Evolutionary conservation across 30 jellyfish, hydroid and myxozoan species (phyloP).

Genomic region (Hydractinia symbiolongicarpus): DNA sequence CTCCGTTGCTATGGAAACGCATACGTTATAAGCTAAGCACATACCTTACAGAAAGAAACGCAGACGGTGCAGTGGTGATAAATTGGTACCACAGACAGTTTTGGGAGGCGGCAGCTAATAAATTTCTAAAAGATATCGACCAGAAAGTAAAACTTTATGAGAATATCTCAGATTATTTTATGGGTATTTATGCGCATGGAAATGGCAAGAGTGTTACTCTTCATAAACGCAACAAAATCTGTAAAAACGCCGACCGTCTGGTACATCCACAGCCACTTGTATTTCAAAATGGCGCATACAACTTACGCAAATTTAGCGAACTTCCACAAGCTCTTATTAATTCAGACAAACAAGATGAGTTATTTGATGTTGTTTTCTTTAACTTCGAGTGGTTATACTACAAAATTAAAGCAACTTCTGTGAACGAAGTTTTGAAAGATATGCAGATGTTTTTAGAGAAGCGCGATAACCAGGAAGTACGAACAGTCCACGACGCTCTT

Average conservation of each 20-base stretch:
- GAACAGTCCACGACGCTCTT: background rate
- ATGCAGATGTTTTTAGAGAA: background rate
- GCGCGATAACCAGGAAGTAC: background rate
- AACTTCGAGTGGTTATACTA: background rate
- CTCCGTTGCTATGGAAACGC: conserved; percentile 50
- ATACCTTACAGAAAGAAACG: conserved; percentile 6
- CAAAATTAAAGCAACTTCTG: background rate
- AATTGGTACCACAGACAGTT: conserved; percentile 11
- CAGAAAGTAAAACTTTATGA: background rate
- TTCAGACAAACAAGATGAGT: background rate
- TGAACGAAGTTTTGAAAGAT: background rate
- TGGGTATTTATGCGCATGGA: background rate
- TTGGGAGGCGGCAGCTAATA: background rate
- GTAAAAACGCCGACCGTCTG: conserved; percentile 3
- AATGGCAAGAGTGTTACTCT: background rate
- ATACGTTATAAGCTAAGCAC: background rate
- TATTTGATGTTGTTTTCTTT: background rate
- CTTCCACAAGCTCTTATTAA: background rate
- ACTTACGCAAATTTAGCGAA: background rate
- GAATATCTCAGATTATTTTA: background rate
- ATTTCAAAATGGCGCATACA: background rate
- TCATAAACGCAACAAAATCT: background rate
- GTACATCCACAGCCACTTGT: background rate
- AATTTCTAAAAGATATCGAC: background rate
- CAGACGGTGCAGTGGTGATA: conserved; percentile 15